Percentiles rank a stretch among this genome's conserved stretches.
These are phyloP conservation scores for Carettochelys insculpta DNA, from an alignment of 2,113 vertebrate genomes.

Conservation along the genomic window DNA sequence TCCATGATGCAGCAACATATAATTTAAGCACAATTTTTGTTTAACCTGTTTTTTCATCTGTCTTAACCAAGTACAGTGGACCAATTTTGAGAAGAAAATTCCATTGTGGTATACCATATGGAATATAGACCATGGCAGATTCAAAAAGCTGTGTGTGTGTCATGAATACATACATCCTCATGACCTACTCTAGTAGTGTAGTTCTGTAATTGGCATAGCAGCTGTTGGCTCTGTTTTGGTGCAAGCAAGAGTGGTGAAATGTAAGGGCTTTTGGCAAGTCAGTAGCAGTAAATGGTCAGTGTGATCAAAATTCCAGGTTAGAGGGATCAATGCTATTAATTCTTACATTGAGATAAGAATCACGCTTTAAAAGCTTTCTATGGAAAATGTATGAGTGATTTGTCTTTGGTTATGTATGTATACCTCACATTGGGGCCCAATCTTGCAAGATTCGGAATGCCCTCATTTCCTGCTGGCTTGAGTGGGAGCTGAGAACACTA, in stretches of 20 bases:
- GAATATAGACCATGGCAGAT: not conserved
- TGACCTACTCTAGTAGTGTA: not conserved
- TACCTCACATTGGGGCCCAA: not conserved
- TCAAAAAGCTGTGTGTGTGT: not conserved
- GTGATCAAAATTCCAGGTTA: not conserved
- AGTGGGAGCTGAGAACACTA: not conserved
- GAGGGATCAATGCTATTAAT: not conserved
- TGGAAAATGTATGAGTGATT: not conserved
- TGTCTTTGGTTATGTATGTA: not conserved
- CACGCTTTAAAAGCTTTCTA: not conserved
- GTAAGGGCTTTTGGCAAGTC: not conserved
- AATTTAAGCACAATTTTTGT: not conserved
- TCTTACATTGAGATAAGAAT: not conserved
- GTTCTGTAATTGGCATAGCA: not conserved
- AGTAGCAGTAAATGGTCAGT: not conserved
- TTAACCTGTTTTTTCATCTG: rapidly evolving
- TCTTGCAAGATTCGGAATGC: not conserved
- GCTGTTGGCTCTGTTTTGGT: not conserved
- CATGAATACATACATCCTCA: not conserved
- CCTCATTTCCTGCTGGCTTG: not conserved
- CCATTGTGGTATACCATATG: not conserved
- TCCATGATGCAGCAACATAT: not conserved
- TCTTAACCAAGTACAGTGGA: not conserved
- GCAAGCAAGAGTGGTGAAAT: not conserved
- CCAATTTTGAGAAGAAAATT: not conserved